Percentiles rank a stretch among this genome's conserved stretches.
phyloP scores from a whole-genome alignment of 2,797 vertebrate species.

The Lepus oiostolus region DNA sequence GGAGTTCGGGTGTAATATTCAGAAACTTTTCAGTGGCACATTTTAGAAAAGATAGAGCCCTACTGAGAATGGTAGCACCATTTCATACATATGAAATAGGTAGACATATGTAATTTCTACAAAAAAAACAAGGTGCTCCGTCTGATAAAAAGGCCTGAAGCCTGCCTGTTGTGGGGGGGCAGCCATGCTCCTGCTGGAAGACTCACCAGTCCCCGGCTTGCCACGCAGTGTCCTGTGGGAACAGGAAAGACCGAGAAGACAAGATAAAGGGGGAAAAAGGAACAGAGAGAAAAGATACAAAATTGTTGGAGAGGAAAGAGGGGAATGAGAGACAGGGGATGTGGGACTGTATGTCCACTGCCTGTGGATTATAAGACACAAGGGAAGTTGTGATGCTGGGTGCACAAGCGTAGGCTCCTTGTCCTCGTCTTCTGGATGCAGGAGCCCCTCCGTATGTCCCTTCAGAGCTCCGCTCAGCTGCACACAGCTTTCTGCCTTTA shows the following conservation, averaged over 20 bases:
- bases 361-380: not conserved
- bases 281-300: not conserved
- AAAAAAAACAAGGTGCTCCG: not conserved
- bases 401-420: not conserved
- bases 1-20: not conserved
- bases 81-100: not conserved
- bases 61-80: not conserved
- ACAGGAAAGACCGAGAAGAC: not conserved
- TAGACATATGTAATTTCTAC: not conserved
- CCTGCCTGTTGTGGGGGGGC: not conserved
- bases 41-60: not conserved
- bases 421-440: not conserved
- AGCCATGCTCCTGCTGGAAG: not conserved
- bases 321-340: not conserved
- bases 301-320: not conserved
- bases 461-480: not conserved
- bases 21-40: not conserved
- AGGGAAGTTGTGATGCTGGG: not conserved
- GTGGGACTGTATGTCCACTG: rapidly evolving
- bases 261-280: not conserved
- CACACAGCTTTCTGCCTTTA: not conserved
- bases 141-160: not conserved
- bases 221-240: not conserved
- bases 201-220: not conserved
- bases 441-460: not conserved